These are phyloP conservation scores for Sebastes iracundus DNA, from an alignment of 2,797 vertebrate species.

Conservation along the genomic window DNA sequence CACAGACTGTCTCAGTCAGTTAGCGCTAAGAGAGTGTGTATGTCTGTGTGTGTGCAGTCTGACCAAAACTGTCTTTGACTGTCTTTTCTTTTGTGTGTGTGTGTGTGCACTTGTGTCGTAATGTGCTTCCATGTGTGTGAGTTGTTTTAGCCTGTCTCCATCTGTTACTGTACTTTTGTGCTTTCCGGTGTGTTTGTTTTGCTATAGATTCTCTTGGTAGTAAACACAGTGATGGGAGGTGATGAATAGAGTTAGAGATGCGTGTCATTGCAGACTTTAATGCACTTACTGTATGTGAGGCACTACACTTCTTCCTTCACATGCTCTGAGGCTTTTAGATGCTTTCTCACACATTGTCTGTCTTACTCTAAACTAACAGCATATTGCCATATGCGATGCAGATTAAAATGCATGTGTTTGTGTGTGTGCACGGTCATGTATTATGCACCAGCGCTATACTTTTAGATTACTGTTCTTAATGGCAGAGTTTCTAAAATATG, in stretches of 20 bases:
- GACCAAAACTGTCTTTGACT: conserved; percentile 27
- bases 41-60: neutral
- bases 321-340: conserved; percentile 33
- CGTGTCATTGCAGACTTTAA: conserved; percentile 5
- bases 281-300: conserved; percentile 12
- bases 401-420: conserved; percentile 11
- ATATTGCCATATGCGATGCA: neutral
- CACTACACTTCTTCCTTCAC: neutral
- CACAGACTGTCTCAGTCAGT: conserved; percentile 62
- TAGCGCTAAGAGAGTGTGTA: conserved; percentile 24
- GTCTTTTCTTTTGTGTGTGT: neutral
- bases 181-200: neutral
- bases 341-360: conserved; percentile 7
- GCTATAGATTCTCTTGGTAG: neutral
- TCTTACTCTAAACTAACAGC: conserved; percentile 13
- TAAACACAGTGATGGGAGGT: neutral
- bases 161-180: conserved; percentile 1
- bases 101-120: neutral
- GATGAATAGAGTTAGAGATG: neutral
- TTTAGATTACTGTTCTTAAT: conserved; percentile 3
- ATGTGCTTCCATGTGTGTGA: conserved; percentile 19
- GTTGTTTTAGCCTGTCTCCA: conserved; percentile 15
- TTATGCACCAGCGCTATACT: conserved; percentile 24
- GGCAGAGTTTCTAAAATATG: conserved; percentile 30
- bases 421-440: conserved; percentile 20